Percentiles rank a stretch among this genome's conserved stretches.
Conservation (phyloP, 2,797 vertebrate genomes). For the Phylloscopus collybita region DNA sequence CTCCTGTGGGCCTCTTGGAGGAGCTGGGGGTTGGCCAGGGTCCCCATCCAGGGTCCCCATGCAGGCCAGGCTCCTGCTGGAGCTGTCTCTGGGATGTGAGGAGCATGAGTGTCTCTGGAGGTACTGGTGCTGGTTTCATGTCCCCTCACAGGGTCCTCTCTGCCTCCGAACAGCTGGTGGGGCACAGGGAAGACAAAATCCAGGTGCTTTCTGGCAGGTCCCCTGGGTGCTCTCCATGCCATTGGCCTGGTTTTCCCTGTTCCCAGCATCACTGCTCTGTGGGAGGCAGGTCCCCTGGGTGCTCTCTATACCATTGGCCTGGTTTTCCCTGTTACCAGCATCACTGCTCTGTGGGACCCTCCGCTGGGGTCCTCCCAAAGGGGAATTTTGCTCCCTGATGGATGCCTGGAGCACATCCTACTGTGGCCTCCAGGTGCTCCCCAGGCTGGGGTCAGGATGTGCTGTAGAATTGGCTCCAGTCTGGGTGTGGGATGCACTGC, state of each 20-base stretch:
- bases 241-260: rapidly evolving
- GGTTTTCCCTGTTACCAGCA: not conserved
- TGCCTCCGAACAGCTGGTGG: rapidly evolving
- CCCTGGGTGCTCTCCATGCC: rapidly evolving
- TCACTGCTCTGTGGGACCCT: not conserved
- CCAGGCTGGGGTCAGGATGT: rapidly evolving
- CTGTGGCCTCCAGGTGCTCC: too few species aligned
- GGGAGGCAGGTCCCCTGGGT: not conserved
- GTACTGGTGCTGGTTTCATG: not conserved
- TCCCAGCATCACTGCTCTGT: not conserved
- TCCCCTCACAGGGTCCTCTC: not conserved
- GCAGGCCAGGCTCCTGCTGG: not conserved
- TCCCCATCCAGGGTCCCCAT: rapidly evolving
- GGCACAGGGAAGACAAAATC: rapidly evolving
- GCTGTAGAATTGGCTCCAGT: not conserved
- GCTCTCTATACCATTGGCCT: rapidly evolving
- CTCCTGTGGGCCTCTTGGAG: rapidly evolving
- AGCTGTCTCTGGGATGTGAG: not conserved
- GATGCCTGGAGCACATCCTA: rapidly evolving
- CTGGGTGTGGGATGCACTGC: not conserved
- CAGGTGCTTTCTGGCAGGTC: not conserved
- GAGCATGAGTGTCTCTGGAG: not conserved
- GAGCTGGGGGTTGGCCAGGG: not conserved
- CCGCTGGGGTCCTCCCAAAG: too few species aligned
- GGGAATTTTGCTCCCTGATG: not conserved